Base-by-base conservation (phyloP, 2,797 vertebrate genomes). In the Sebastes matsubarae region DNA sequence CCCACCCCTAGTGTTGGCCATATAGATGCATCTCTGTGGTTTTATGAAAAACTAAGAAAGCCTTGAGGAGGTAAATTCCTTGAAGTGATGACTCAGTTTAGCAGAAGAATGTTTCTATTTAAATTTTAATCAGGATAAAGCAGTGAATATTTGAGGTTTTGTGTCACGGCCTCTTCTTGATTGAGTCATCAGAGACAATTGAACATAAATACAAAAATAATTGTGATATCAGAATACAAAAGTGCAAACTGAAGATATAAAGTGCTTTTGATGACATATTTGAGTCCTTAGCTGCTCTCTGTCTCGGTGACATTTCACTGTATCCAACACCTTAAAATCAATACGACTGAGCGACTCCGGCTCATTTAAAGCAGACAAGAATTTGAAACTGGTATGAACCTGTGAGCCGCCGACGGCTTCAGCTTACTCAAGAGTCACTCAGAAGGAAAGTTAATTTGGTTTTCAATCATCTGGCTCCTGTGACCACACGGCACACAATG, bases 381-480 rank as follows among this genome's bases (percentile, higher is more conserved):
- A 89, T 88, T 75, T 86, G 80, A 91, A 83, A 84, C 81, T 22
- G n/a, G 32, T 77, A 70, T 32, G 63, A 81, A 77, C 78, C 80
- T 74, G 65, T 65, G 72, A 72, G 70, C 54, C 12, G 9, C 55
- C 25, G 63, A 69, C 57, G 59, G 81, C 87, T 78, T 90, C 82
- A 50, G 34, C 63, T 89, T 88, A 89, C 85, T 87, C 82, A 88
- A 87, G 87, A 92, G 87, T 87, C 89, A 84, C 89, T 92, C 85
- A 84, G 87, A 85, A 77, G 87, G 84, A 91, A 92, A 90, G 86
- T 88, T 92, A 80, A 94, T 93, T 93, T 89, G 80, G 80, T 92
- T 90, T 85, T 86, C 85, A 90, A 87, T 93, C 86, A 86, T 82
- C 82, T 75, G 84, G 77, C 76, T 89, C 65, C 72, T 68, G 75